These are phyloP conservation scores for Lagopus muta DNA, from an alignment of 2,113 vertebrate genomes.

Conservation along the genomic window DNA sequence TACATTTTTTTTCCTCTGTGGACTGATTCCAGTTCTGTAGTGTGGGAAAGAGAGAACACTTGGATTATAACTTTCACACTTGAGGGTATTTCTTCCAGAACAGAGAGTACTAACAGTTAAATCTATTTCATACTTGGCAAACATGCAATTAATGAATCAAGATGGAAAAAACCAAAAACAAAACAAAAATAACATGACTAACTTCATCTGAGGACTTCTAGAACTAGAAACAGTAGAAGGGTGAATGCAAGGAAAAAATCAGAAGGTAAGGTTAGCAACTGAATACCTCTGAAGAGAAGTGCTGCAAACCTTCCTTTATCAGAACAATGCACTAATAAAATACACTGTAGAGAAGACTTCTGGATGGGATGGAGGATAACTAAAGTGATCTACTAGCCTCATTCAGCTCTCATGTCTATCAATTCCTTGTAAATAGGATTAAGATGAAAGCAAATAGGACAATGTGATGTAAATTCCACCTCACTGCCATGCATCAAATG, in stretches of 20 bases:
- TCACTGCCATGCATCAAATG: background rate
- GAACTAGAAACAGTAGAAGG: background rate
- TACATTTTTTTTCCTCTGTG: background rate
- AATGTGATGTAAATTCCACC: background rate
- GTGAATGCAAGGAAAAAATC: background rate
- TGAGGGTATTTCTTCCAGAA: background rate
- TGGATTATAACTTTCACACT: background rate
- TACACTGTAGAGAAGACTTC: background rate
- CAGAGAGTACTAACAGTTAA: background rate
- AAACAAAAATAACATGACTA: background rate
- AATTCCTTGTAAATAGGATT: background rate
- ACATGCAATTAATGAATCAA: background rate
- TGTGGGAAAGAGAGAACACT: background rate
- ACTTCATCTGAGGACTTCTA: background rate
- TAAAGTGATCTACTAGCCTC: background rate
- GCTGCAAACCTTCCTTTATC: background rate
- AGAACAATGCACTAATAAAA: background rate
- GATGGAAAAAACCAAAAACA: background rate
- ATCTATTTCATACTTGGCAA: background rate
- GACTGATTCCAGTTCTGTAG: background rate
- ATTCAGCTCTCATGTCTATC: background rate
- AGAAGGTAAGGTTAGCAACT: background rate
- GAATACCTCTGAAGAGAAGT: background rate
- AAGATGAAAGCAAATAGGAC: slow-evolving; percentile 26
- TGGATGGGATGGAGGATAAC: background rate